Percentiles rank a stretch among this genome's conserved stretches.
Conservation (phyloP, 92 coral and sea anemone genomes). For the Heteractis magnifica region DNA sequence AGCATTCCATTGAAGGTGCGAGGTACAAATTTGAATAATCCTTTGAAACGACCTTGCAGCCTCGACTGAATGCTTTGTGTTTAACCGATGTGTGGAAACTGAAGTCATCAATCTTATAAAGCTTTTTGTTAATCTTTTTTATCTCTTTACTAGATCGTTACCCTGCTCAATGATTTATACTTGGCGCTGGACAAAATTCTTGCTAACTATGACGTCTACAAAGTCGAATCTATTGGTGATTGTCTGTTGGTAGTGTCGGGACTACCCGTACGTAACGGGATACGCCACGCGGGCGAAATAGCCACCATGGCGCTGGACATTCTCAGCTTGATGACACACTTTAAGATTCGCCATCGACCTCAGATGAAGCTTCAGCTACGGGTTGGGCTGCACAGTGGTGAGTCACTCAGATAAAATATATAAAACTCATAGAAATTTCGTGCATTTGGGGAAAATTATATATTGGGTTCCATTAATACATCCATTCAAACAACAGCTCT, state of each 20-base stretch:
- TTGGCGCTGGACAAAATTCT: conserved; percentile 89
- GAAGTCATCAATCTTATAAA: too few relatives aligned
- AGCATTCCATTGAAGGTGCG: too few relatives aligned
- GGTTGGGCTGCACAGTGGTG: conserved; percentile 94
- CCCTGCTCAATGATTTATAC: conserved; percentile 82
- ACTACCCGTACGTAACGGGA: conserved; percentile 83
- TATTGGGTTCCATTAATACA: too few relatives aligned
- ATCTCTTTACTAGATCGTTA: conserved; percentile 63
- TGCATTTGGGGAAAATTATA: too few relatives aligned
- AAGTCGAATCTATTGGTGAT: conserved; percentile 97
- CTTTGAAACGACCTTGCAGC: too few relatives aligned
- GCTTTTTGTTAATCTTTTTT: background rate
- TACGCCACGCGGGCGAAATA: conserved; percentile 91
- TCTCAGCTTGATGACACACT: conserved; percentile 78
- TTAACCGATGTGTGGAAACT: too few relatives aligned
- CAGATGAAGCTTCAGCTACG: conserved; percentile 90
- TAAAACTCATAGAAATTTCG: too few relatives aligned
- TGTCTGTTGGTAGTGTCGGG: conserved; percentile 90
- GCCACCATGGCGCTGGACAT: conserved; percentile 93
- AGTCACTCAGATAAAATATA: background rate
- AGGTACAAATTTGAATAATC: too few relatives aligned
- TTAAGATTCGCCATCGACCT: conserved; percentile 87
- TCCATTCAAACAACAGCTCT: too few relatives aligned
- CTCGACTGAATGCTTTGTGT: too few relatives aligned
- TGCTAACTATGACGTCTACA: conserved; percentile 80